Conservation (phyloP, 1,140 invertebrate species). For the Ceratoteleas bidentatus region DNA sequence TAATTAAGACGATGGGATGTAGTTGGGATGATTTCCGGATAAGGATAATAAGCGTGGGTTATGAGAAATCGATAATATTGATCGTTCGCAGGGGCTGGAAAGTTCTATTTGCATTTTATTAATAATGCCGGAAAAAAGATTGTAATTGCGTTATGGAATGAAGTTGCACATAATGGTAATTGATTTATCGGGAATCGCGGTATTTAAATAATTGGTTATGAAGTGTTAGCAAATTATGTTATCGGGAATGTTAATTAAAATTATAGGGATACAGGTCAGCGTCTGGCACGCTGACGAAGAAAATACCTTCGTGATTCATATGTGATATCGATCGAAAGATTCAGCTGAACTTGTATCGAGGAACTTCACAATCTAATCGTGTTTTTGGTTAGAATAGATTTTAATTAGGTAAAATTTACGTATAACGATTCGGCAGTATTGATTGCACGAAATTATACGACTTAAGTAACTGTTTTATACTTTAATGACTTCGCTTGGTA, state of each 20-base stretch:
- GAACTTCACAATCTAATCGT: not conserved
- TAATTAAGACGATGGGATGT: too few species aligned
- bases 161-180: conserved; percentile 13
- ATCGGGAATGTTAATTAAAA: conserved; percentile 33
- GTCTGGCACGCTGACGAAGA: not conserved
- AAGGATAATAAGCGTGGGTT: not conserved
- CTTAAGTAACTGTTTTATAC: too few species aligned
- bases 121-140: not conserved
- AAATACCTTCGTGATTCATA: conserved; percentile 7
- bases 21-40: not conserved
- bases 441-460: too few species aligned
- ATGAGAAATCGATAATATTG: not conserved
- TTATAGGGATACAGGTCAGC: not conserved
- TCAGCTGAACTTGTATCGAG: not conserved
- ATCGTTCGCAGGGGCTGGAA: not conserved
- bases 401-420: too few species aligned
- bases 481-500: too few species aligned
- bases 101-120: not conserved
- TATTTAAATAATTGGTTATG: conserved; percentile 8
- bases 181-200: conserved; percentile 16
- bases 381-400: not conserved
- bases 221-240: conserved; percentile 7
- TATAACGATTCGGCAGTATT: too few species aligned
- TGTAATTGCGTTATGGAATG: conserved; percentile 7
- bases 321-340: conserved; percentile 2